Evolutionary conservation across 37 sponge, comb jelly and placozoan species (phyloP).

Genomic region (Geodia barretti): DNA sequence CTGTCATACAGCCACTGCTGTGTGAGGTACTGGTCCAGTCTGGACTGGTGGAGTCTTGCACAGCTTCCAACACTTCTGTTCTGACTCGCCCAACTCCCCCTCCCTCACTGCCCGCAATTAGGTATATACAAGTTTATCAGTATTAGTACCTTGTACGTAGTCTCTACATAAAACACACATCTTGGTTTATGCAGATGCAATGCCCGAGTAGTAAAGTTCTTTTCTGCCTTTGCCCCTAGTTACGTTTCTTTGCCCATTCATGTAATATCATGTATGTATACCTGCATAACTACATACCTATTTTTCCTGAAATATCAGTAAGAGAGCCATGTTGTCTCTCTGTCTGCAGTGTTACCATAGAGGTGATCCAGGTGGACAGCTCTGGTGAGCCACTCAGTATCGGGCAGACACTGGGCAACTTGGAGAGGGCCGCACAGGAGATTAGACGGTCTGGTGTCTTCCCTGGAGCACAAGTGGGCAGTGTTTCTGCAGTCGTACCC

Average conservation of each 20-base stretch:
- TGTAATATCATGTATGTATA: too few relatives aligned
- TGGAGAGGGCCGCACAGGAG: not conserved
- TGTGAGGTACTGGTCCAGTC: not conserved
- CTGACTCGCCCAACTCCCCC: not conserved
- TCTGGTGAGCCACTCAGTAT: not conserved
- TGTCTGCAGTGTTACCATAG: not conserved
- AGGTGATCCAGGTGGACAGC: not conserved
- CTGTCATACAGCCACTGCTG: not conserved
- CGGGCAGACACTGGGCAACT: not conserved
- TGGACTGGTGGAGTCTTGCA: not conserved
- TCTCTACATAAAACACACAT: too few relatives aligned
- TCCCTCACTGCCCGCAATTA: not conserved
- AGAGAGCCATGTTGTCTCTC: not conserved
- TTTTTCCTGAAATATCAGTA: too few relatives aligned
- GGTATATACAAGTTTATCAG: not conserved
- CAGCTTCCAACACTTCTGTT: not conserved
- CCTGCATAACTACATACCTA: not conserved
- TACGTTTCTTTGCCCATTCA: too few relatives aligned
- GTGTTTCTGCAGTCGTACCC: not conserved
- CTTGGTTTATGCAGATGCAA: too few relatives aligned
- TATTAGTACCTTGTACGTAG: too few relatives aligned
- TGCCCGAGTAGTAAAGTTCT: too few relatives aligned
- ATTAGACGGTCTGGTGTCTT: not conserved
- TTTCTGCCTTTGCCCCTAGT: too few relatives aligned
- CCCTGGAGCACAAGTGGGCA: not conserved